Evolutionary conservation across 1,140 invertebrate genomes (phyloP), one percentile per base, ranked within the genome.

Genomic region (Drosophila lacteicornis): DNA sequence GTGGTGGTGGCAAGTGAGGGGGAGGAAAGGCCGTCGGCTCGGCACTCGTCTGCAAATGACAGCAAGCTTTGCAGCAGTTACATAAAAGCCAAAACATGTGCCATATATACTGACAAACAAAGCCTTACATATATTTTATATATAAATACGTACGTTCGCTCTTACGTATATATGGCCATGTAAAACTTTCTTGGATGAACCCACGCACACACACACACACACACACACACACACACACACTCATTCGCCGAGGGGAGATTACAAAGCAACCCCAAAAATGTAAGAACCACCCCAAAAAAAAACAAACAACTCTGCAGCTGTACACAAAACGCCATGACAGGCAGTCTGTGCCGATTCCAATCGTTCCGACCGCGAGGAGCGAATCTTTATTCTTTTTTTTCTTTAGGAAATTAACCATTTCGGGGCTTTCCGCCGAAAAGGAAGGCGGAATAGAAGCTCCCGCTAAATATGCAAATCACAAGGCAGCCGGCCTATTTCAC

Each of bases 11-110:
- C 12, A 50, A 45, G n/a, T 33, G 15, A 19, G 46, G 50, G 27
- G 69, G 53, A 45, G 53, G 69, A 70, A 80, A 70, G 62, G 57
- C 80, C 80, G 80, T 82, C 82, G 84, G 84, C 70, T 73, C 71
- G 60, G 57, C 77, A 65, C 75, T 84, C 69, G 79, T 80, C 85
- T 90, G 85, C 85, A 90, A 90, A 90, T 90, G 85, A 90, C 85
- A 90, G 85, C 82, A 25, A 87, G 84, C 85, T 85, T 90, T 90
- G 75, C 67, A 60, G 62, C 59, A 80, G 75, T 90, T 90, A 90
- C 73, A 91, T 90, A 90, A 85, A 88, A 80, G 81, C 79, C 70
- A 77, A 85, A 85, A 90, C 79, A 85, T 90, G 75, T 85, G 83
- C 77, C 85, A 73, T 62, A 73, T 67, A 79, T 33, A 75, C 51